phyloP scores from a whole-genome alignment of 2,113 vertebrate species.

The Candoia aspera region DNA sequence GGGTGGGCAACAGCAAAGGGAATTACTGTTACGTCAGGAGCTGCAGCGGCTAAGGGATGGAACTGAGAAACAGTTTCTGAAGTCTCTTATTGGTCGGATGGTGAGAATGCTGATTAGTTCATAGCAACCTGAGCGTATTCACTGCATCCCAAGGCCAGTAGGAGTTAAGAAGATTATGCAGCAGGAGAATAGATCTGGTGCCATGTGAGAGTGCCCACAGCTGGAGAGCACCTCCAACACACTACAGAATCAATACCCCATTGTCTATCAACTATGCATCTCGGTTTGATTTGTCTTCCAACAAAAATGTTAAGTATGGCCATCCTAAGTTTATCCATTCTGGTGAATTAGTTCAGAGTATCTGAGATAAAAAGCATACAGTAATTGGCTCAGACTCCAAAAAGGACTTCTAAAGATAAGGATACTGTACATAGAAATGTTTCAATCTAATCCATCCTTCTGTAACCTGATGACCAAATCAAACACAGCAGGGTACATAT shows the following conservation, averaged over 20 bases:
- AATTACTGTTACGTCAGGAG: not conserved
- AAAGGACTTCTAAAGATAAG: not conserved
- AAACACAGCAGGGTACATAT: not conserved
- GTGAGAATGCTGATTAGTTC: not conserved
- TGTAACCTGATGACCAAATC: not conserved
- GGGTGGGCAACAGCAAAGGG: not conserved
- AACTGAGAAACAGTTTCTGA: not conserved
- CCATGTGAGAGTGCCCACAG: not conserved
- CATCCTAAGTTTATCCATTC: not conserved
- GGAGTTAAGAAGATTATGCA: not conserved
- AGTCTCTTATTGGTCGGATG: not conserved
- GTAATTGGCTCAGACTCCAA: not conserved
- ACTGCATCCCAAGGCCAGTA: not conserved
- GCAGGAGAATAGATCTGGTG: not conserved
- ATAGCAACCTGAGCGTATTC: not conserved
- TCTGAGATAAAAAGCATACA: not conserved
- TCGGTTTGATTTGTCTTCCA: not conserved
- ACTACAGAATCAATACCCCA: not conserved
- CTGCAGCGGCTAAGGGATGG: not conserved
- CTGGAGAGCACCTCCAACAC: not conserved
- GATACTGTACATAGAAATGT: not conserved
- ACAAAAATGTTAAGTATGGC: not conserved
- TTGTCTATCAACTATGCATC: not conserved
- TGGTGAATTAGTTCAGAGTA: not conserved
- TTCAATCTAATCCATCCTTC: not conserved